phyloP scores from a whole-genome alignment of 2,113 vertebrate species.

The Lasiurus cinereus region DNA sequence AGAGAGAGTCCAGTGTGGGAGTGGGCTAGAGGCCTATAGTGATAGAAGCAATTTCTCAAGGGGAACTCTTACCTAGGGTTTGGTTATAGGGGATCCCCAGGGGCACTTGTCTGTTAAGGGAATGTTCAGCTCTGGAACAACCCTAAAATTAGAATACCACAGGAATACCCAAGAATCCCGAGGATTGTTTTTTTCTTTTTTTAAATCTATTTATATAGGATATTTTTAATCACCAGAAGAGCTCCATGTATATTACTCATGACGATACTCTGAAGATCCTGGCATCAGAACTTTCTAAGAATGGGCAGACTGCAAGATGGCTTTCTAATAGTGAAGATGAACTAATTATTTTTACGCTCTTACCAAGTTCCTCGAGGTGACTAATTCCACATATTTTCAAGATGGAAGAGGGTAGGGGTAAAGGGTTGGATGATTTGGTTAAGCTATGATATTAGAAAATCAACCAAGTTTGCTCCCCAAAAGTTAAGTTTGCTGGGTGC shows the following conservation, averaged over 20 bases:
- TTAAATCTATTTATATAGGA: neutral
- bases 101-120: neutral
- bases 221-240: slow-evolving; percentile 24
- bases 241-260: neutral
- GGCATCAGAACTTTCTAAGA: neutral
- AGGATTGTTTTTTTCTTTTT: neutral
- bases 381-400: neutral
- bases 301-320: neutral
- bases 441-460: slow-evolving; percentile 3
- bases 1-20: neutral
- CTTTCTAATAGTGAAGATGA: slow-evolving; percentile 24
- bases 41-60: neutral
- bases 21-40: neutral
- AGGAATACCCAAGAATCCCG: slow-evolving; percentile 12
- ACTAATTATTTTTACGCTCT: neutral
- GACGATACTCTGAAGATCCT: neutral
- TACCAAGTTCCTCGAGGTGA: neutral
- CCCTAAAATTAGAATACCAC: neutral
- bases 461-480: neutral
- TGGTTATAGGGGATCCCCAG: neutral
- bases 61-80: neutral
- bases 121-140: neutral
- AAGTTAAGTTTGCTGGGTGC: neutral
- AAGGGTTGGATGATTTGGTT: neutral
- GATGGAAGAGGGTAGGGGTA: neutral